Evolutionary conservation across 1,140 invertebrate species (phyloP).

Genomic region (Eupeodes corollae): DNA sequence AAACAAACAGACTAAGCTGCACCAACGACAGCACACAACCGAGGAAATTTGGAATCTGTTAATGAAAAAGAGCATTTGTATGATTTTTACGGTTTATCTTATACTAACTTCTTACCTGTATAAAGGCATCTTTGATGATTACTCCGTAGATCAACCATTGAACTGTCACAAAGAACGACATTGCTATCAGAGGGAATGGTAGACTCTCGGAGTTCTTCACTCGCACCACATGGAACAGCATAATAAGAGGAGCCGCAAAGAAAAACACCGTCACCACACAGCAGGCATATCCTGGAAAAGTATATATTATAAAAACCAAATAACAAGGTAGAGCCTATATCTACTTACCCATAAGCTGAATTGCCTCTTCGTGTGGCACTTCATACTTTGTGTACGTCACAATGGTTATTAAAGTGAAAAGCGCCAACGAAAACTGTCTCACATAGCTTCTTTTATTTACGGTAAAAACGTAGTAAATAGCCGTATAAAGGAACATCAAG

Average conservation of each 20-base stretch:
- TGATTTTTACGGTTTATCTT: background rate
- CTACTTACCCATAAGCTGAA: too few relatives aligned
- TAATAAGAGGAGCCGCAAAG: conserved; percentile 65
- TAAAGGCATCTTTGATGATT: conserved; percentile 56
- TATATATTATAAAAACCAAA: too few relatives aligned
- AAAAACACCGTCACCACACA: conserved; percentile 62
- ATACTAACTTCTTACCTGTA: conserved; percentile 44
- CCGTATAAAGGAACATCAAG: conserved; percentile 49
- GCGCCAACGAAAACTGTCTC: conserved; percentile 22
- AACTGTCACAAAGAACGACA: conserved; percentile 58
- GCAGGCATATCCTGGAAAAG: conserved; percentile 49
- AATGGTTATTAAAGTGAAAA: conserved; percentile 8
- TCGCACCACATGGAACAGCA: conserved; percentile 61
- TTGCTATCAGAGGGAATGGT: conserved; percentile 65
- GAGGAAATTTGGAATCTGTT: conserved; percentile 59
- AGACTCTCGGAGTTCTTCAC: conserved; percentile 63
- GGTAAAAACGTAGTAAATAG: conserved; percentile 48
- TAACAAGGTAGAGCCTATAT: too few relatives aligned
- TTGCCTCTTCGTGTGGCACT: too few relatives aligned
- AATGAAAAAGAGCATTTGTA: conserved; percentile 20
- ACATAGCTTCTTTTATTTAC: conserved; percentile 29
- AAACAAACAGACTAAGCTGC: conserved; percentile 57
- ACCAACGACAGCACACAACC: conserved; percentile 53
- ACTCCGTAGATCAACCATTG: conserved; percentile 67
- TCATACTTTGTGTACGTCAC: conserved; percentile 11